Conservation (phyloP, 64 coral and sea anemone species). For the Montipora foliosa region DNA sequence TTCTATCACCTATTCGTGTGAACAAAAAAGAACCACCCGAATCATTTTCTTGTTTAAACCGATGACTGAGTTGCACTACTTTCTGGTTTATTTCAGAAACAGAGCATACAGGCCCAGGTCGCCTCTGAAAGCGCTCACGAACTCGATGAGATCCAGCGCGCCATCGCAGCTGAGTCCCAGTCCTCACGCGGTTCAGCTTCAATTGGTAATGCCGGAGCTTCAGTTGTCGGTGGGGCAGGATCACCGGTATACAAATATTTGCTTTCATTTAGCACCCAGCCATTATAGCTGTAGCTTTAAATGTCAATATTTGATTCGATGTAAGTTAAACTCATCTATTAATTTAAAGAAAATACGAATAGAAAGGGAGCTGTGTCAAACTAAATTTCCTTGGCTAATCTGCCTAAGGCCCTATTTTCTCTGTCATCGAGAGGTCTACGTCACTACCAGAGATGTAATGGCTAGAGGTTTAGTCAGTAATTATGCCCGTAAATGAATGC, state of each 20-base stretch:
- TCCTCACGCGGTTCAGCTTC: constrained; percentile 88
- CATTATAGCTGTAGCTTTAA: neutral
- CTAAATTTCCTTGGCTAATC: too few species aligned
- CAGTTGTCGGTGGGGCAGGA: constrained; percentile 65
- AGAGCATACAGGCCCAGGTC: constrained; percentile 90
- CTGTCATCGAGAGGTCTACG: too few species aligned
- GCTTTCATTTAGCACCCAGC: neutral
- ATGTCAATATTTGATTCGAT: neutral
- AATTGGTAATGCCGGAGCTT: constrained; percentile 75
- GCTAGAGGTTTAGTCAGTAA: too few species aligned
- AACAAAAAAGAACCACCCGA: too few species aligned
- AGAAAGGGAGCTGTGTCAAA: neutral
- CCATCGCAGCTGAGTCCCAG: constrained; percentile 90
- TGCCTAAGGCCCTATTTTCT: too few species aligned
- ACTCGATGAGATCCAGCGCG: constrained; percentile 88
- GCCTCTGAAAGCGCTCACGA: constrained; percentile 96
- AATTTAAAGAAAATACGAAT: neutral
- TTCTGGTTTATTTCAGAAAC: constrained; percentile 66
- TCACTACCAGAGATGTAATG: too few species aligned
- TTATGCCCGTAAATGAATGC: too few species aligned
- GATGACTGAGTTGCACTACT: neutral
- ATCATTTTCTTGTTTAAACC: too few species aligned
- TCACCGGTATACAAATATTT: neutral
- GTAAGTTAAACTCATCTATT: neutral
- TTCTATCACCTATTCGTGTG: too few species aligned